Conservation (phyloP, 2,113 vertebrate genomes). For the Panurus biarmicus region DNA sequence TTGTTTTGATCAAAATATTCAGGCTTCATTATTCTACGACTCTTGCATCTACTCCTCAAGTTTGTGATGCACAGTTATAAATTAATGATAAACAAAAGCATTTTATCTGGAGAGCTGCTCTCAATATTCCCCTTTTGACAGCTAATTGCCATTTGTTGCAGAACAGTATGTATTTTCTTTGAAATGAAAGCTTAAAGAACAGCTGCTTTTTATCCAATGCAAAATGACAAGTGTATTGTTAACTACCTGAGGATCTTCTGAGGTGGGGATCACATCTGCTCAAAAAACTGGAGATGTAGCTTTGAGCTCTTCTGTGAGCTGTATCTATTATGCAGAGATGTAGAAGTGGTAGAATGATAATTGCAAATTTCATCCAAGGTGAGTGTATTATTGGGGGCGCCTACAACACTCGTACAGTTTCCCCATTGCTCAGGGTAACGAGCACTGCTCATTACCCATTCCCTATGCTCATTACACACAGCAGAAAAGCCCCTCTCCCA, state of each 20-base stretch:
- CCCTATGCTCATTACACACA: not conserved
- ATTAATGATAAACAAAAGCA: slow-evolving; percentile 50
- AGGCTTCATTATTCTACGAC: slow-evolving; percentile 3
- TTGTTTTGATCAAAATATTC: slow-evolving; percentile 62
- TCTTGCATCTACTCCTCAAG: slow-evolving; percentile 28
- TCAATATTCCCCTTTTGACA: slow-evolving; percentile 26
- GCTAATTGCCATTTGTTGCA: slow-evolving; percentile 35
- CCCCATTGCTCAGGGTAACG: not conserved
- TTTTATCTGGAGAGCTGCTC: slow-evolving; percentile 38
- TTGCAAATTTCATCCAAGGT: not conserved
- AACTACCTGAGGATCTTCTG: slow-evolving; percentile 17
- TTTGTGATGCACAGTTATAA: slow-evolving; percentile 12
- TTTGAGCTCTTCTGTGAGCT: not conserved
- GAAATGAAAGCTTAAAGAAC: slow-evolving; percentile 31
- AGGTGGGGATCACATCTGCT: slow-evolving; percentile 45
- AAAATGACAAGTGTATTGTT: slow-evolving; percentile 41
- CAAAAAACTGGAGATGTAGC: not conserved
- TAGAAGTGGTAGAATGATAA: not conserved
- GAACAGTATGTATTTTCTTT: not conserved
- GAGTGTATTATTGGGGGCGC: not conserved
- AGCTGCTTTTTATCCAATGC: slow-evolving; percentile 51
- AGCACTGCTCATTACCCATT: no score
- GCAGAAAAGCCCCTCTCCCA: not conserved
- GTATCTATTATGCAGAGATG: not conserved
- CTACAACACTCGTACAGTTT: rapidly evolving